Evolutionary conservation across 2,797 vertebrate species (phyloP), one percentile per base, ranked within the genome.

Genomic region (Mallotus villosus): DNA sequence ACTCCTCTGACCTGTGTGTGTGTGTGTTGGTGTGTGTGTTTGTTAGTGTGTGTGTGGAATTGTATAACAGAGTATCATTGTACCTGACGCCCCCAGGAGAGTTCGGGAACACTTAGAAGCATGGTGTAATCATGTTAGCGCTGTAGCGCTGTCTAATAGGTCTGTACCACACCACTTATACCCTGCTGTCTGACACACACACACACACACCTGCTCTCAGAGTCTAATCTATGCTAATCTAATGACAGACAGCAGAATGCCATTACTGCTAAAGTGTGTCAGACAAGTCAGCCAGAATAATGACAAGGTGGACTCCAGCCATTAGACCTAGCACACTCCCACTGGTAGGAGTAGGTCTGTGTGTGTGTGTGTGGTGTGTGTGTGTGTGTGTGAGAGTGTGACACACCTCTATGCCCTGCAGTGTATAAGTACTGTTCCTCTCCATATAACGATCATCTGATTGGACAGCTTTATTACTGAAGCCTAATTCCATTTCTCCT

Each of bases 381-480:
- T 29, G 32, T 16, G 34, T 46, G 27, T 32, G 24, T 29, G 69
- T 9, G 11, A 12, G 68, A 12, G 49, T n/a, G 51, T n/a, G 29
- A 19, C 55, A 67, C 55, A 71, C 46, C 49, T 67, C 62, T 62
- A 27, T 76, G 70, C 34, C 57, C 32, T 29, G 17, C 49, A 14
- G 49, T 51, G 49, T 51, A 51, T 27, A 63, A 58, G 9, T 29
- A 27, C 14, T 34, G 34, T 67, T 25, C 14, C 60, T 73, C 66
- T 63, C 37, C 74, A 73, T 79, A 73, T 78, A 75, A 82, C 34
- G 41, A 80, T 83, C 77, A 85, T 79, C 76, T 79, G 75, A 81
- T 85, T 79, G 80, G 77, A 83, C 74, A 75, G 82, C 71, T 82
- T 88, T 87, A 76, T 80, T 78, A 81, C 66, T 6, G 11, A 19